Conservation (phyloP, 2,797 vertebrate species). For the Falco peregrinus region DNA sequence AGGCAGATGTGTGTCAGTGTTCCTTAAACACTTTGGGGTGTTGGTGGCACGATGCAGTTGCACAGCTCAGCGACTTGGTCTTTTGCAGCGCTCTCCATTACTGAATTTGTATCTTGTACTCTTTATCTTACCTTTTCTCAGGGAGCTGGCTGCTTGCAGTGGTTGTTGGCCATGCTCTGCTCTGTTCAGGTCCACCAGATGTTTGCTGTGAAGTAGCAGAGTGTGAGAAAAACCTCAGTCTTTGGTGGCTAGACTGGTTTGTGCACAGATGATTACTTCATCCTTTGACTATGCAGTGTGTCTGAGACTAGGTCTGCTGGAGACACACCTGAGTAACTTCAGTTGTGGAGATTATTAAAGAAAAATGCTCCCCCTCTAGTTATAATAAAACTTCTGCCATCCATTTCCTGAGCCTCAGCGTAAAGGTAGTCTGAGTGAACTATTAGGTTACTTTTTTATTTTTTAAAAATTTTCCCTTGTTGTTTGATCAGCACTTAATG, state of each 20-base stretch:
- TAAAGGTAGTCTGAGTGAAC: not conserved
- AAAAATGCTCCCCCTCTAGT: conserved; percentile 59
- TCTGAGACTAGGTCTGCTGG: conserved; percentile 28
- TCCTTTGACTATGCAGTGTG: conserved; percentile 16
- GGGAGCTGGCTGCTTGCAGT: not conserved
- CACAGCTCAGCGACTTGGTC: not conserved
- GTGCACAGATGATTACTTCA: conserved; percentile 29
- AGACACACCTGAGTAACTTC: conserved; percentile 62
- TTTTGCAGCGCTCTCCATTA: not conserved
- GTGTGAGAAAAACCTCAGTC: conserved; percentile 1
- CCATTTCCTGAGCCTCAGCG: conserved; percentile 2
- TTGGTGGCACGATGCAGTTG: not conserved
- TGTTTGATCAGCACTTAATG: not conserved
- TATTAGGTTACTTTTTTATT: not conserved
- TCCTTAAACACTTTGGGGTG: not conserved
- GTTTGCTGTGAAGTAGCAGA: conserved; percentile 8
- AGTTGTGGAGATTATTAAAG: conserved; percentile 40
- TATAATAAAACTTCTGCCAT: conserved; percentile 33
- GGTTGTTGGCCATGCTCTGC: not conserved
- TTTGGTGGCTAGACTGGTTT: conserved; percentile 56
- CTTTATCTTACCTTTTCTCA: not conserved
- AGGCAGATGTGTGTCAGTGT: not conserved
- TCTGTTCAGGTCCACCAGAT: not conserved
- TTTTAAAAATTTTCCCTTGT: not conserved
- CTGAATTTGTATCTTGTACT: not conserved